Base-by-base conservation (phyloP, 2,113 vertebrate species). In the Gobius niger region DNA sequence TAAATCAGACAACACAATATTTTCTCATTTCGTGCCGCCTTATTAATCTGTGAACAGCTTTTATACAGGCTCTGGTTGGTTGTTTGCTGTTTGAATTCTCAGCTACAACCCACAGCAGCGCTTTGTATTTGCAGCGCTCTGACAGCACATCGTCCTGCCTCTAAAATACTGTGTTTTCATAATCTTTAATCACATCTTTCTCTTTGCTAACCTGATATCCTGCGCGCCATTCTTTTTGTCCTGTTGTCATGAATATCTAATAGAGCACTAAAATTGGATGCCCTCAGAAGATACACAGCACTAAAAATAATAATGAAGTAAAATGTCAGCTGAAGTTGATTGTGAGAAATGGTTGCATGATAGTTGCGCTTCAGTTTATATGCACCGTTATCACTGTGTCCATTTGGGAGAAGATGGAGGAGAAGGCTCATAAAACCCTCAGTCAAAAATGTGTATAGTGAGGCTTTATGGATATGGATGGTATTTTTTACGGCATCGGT, bases 301-400 rank as follows among this genome's bases (percentile, higher is more conserved):
- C 72, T 81, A 68, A 62, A 65, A 19, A 46, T 71, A 19, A 46
- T 71, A 68, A 76, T 84, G 61, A 82, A 66, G 70, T 42, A 59
- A 49, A 15, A 15, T 40, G 68, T 76, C 50, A 34, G 51, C 72
- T 0, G 9, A 4, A 24, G 40, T 47, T 63, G 70, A 81, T 81
- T 53, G 68, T 59, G 42, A 54, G 49, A 16, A 47, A 19, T 24
- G 67, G 9, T 0, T 2, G 54, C 1, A 49, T 44, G 44, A 13
- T 12, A 12, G 18, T 60, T 8, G 16, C 24, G 5, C 24, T 34
- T 34, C 24, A 24, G 52, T 11, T 54, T 24, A 10, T 12, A 24
- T 24, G 52, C 9, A 19, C 52, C n/a, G 7, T 52, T 52, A 2
- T 52, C 14, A 62, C 50, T 12, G 2, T 65, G 34, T 34, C 3